Evolutionary conservation across 2,113 vertebrate genomes (phyloP).

Genomic region (Odocoileus hemionus): DNA sequence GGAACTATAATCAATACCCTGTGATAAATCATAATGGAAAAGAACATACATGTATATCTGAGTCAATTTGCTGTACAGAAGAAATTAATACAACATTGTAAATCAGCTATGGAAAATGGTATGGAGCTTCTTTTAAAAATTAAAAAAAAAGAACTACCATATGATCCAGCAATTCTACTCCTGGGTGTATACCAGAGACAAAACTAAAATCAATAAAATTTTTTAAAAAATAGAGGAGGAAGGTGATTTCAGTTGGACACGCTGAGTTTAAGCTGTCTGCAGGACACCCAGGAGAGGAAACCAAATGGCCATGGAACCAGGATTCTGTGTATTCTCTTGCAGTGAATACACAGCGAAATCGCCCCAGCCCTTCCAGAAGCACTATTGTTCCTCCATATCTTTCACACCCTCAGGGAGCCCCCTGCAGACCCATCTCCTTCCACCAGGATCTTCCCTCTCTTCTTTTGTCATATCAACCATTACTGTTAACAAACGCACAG

Average conservation of each 20-base stretch:
- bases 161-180: background rate
- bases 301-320: background rate
- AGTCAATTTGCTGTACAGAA: background rate
- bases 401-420: background rate
- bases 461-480: accelerated
- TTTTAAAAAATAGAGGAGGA: background rate
- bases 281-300: background rate
- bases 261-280: background rate
- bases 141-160: background rate
- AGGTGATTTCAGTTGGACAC: background rate
- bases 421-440: background rate
- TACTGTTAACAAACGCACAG: background rate
- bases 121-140: background rate
- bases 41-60: background rate
- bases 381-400: background rate
- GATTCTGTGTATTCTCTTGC: background rate
- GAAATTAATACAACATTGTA: background rate
- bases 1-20: background rate
- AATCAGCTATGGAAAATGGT: background rate
- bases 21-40: background rate
- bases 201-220: background rate
- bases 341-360: background rate
- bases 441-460: background rate
- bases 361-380: background rate
- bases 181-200: background rate